These are phyloP conservation scores for Trichoplusia ni DNA, from an alignment of 1,140 invertebrate species.

Conservation along the genomic window DNA sequence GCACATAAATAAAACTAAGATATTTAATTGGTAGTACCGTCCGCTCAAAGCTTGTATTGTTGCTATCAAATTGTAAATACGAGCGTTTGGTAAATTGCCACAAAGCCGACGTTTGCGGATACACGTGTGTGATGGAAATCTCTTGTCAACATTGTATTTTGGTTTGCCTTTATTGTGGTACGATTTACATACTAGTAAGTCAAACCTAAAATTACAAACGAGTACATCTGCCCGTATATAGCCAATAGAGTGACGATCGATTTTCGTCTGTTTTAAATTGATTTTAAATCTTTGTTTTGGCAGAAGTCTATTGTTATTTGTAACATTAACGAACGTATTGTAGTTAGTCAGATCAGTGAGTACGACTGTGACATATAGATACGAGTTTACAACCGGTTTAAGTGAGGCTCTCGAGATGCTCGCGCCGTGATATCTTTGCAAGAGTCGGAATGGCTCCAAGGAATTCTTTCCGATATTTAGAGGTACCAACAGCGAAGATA, in stretches of 20 bases:
- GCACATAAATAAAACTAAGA: constrained; percentile 38
- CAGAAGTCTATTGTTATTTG: background rate
- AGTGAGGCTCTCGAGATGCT: constrained; percentile 23
- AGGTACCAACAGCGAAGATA: constrained; percentile 26
- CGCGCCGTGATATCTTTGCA: constrained; percentile 29
- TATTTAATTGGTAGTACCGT: constrained; percentile 37
- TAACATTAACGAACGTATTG: background rate
- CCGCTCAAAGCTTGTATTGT: constrained; percentile 23
- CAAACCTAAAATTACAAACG: background rate
- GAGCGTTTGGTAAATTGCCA: constrained; percentile 21
- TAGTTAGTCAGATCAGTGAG: constrained; percentile 19
- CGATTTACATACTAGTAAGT: constrained; percentile 11
- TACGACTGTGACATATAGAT: constrained; percentile 29
- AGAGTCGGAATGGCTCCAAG: constrained; percentile 28
- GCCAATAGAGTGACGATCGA: background rate
- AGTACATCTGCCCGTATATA: background rate
- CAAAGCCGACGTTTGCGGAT: constrained; percentile 1
- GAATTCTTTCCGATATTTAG: constrained; percentile 35
- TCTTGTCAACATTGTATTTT: constrained; percentile 27
- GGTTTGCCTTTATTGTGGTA: constrained; percentile 24
- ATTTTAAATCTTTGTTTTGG: too few relatives aligned
- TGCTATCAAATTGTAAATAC: constrained; percentile 30
- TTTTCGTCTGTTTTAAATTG: background rate
- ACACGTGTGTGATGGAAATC: constrained; percentile 23
- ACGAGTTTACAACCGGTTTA: constrained; percentile 33